Evolutionary conservation across 2,888 invertebrate genomes (phyloP).

Genomic region (Drosophila testacea): DNA sequence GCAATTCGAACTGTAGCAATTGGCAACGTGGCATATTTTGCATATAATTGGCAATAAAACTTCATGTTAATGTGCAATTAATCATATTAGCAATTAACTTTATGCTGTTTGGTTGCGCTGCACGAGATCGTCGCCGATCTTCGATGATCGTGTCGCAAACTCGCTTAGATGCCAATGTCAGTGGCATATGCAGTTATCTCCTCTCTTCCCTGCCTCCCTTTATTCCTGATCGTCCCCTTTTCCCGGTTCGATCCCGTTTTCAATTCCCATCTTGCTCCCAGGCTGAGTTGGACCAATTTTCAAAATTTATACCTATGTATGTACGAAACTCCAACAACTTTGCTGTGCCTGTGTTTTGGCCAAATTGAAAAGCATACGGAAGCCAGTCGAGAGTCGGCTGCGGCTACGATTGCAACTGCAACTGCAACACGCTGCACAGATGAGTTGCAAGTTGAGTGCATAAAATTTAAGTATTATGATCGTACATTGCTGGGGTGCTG

Average conservation of each 20-base stretch:
- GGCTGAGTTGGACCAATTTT: slow-evolving; percentile 70
- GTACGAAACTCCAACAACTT: slow-evolving; percentile 69
- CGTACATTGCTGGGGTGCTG: slow-evolving; percentile 50
- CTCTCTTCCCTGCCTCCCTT: neutral
- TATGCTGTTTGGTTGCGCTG: slow-evolving; percentile 76
- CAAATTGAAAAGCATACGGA: slow-evolving; percentile 59
- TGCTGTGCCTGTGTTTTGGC: slow-evolving; percentile 33
- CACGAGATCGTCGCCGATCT: slow-evolving; percentile 73
- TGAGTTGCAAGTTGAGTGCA: slow-evolving; percentile 57
- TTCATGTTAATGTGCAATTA: slow-evolving; percentile 84
- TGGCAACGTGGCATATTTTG: slow-evolving; percentile 76
- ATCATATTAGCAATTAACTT: slow-evolving; percentile 84
- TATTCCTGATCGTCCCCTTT: neutral
- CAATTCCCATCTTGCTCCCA: slow-evolving; percentile 52
- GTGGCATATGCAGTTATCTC: slow-evolving; percentile 40
- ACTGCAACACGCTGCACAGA: slow-evolving; percentile 21
- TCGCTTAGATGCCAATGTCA: slow-evolving; percentile 59
- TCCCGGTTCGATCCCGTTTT: slow-evolving; percentile 46
- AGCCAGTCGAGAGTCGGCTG: slow-evolving; percentile 34
- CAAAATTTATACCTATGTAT: slow-evolving; percentile 76
- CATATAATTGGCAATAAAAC: slow-evolving; percentile 84
- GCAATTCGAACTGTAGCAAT: slow-evolving; percentile 54
- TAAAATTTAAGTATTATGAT: slow-evolving; percentile 78
- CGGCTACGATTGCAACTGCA: slow-evolving; percentile 10
- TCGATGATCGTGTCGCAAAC: slow-evolving; percentile 69